Conservation (phyloP, 2,888 invertebrate genomes). For the Ischnus inquisitorius region DNA sequence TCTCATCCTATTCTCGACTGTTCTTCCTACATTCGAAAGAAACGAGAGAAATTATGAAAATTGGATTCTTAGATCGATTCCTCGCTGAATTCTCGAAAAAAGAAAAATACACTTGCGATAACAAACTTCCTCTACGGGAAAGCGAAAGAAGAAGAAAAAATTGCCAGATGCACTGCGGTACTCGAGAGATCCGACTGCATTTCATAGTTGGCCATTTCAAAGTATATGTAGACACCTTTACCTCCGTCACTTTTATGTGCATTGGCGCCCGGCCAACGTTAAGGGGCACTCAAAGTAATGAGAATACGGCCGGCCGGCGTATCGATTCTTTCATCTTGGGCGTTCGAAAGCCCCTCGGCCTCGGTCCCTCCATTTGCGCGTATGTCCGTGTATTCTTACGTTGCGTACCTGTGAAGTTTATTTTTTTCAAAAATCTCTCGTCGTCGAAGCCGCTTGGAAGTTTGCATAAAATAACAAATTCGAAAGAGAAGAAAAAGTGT, state of each 20-base stretch:
- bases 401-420: conserved; percentile 24
- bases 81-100: conserved; percentile 11
- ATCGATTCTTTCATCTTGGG: conserved; percentile 75
- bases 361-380: neutral
- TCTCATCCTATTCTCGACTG: conserved; percentile 4
- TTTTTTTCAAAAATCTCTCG: neutral
- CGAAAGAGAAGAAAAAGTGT: neutral
- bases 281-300: conserved; percentile 79
- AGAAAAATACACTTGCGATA: too few species aligned
- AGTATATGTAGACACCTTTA: conserved; percentile 42
- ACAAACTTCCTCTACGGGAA: too few species aligned
- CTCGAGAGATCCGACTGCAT: conserved; percentile 44
- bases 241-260: conserved; percentile 71
- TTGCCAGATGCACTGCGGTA: conserved; percentile 52
- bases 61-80: too few species aligned
- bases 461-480: neutral
- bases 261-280: conserved; percentile 75
- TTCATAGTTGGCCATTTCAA: conserved; percentile 37
- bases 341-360: conserved; percentile 16
- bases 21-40: neutral
- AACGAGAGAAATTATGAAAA: neutral
- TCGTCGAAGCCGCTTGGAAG: neutral
- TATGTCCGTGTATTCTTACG: conserved; percentile 15
- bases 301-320: conserved; percentile 72
- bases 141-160: neutral